Conservation (phyloP, 2,888 invertebrate species). For the Erebia palarica region DNA sequence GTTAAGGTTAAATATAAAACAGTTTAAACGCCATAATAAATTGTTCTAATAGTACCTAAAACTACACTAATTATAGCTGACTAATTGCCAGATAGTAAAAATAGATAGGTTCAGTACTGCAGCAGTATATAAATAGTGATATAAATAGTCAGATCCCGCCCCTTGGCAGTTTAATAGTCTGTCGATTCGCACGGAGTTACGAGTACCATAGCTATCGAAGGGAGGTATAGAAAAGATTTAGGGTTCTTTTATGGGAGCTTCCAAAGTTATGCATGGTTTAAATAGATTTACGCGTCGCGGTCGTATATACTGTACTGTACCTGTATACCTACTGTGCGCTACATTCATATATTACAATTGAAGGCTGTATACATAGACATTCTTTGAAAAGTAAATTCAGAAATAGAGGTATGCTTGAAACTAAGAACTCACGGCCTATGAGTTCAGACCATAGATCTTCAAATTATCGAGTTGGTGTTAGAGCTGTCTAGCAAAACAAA, state of each 20-base stretch:
- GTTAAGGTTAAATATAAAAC: neutral
- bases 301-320: too few species aligned
- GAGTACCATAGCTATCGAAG: constrained; percentile 10
- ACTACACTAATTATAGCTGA: constrained; percentile 13
- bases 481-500: too few species aligned
- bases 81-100: constrained; percentile 28
- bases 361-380: too few species aligned
- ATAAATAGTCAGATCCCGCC: constrained; percentile 35
- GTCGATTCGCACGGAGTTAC: constrained; percentile 27
- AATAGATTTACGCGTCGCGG: too few species aligned
- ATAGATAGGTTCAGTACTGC: constrained; percentile 32
- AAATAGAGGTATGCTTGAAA: too few species aligned
- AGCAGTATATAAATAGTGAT: constrained; percentile 37
- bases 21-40: neutral
- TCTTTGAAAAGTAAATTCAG: too few species aligned
- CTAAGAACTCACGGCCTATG: too few species aligned
- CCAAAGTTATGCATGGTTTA: too few species aligned
- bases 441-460: too few species aligned
- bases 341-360: too few species aligned
- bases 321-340: too few species aligned
- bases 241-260: neutral
- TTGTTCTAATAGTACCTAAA: constrained; percentile 1
- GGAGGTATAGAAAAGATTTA: constrained; percentile 5
- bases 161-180: constrained; percentile 35
- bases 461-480: too few species aligned